Base-by-base conservation (phyloP, 2,888 invertebrate genomes). In the Caenorhabditis sp. region DNA sequence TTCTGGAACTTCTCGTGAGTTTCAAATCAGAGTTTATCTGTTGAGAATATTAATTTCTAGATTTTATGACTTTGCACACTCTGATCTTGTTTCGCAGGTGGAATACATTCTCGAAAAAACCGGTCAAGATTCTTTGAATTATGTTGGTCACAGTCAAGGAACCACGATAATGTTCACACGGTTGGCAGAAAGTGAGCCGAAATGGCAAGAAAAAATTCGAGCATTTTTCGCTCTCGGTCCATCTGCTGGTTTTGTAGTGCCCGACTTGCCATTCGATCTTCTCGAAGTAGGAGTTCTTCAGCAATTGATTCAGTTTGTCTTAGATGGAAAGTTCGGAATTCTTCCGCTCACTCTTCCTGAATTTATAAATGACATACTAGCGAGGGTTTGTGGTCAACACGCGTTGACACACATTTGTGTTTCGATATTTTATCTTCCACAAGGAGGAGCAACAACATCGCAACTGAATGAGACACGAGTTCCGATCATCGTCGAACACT, bases 61-160 rank as follows among this genome's bases (percentile, higher is more conserved):
- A 14, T 31, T 66, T 5, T 69, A 74, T 59, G 74, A 74, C 4
- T 53, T 66, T 26, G 51, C 66, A 0, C 61, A 66, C 37, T 61
- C 27, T 23, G 74, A 74, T 58, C 58, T 74, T 1, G 59, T 62
- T 1, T 58, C 62, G 36, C 66, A 74, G 59, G 69, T 74, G 19
- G 74, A 74, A 23, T 74, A 69, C 31, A 58, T 58, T 1, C 58
- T 74, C 17, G 61, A 66, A 17, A 10, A 61, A 21, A 69, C 74
- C 1, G 55, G 53, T 10, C 63, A 69, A 5, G 37, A 66, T 37
- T 66, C 66, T 5, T 57, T 74, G 37, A 66, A 64, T 50, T 69
- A 74, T 51, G 62, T 74, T 21, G 74, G 74, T 3, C 74, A 74
- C 51, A 69, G 69, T 37, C 74, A 74, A 27, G 74, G 74, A 36